A percentile compares a stretch with the other conserved stretches of the same genome.
Evolutionary conservation across 2,797 vertebrate genomes (phyloP).

Genomic region (Eidolon dupreanum): DNA sequence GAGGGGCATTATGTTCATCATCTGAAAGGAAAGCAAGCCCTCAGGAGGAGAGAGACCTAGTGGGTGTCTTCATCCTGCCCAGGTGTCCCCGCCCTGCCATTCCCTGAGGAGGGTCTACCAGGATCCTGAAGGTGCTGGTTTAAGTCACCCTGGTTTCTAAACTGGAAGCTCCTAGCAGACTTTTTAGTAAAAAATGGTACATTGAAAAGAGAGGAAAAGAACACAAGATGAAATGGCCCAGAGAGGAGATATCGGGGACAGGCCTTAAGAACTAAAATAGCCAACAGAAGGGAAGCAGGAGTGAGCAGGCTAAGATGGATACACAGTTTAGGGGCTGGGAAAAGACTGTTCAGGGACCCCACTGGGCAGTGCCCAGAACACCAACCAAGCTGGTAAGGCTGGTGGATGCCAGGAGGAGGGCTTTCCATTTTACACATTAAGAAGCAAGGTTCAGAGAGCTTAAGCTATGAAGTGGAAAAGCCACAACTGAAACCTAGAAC

Average conservation of each 20-base stretch:
- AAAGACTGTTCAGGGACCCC: neutral
- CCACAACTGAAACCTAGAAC: neutral
- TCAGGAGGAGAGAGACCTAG: neutral
- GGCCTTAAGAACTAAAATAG: neutral
- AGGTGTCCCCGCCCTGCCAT: neutral
- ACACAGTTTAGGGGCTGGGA: neutral
- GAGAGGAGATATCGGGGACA: neutral
- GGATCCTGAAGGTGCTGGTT: neutral
- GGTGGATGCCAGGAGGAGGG: neutral
- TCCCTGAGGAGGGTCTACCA: neutral
- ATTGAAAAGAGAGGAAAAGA: neutral
- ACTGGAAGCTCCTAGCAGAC: neutral
- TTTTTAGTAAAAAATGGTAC: neutral
- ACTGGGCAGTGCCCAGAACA: neutral
- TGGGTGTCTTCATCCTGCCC: neutral
- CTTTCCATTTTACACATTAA: neutral
- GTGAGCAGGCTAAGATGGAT: fast-evolving
- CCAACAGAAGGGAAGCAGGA: neutral
- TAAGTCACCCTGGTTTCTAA: neutral
- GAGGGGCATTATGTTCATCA: neutral
- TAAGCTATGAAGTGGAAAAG: neutral
- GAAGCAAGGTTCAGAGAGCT: neutral
- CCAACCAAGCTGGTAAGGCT: neutral
- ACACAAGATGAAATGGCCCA: neutral
- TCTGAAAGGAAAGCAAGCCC: neutral